Evolutionary conservation across 2,888 invertebrate genomes (phyloP), one percentile per base, ranked within the genome.

Genomic region (Hoplodrina ambigua): DNA sequence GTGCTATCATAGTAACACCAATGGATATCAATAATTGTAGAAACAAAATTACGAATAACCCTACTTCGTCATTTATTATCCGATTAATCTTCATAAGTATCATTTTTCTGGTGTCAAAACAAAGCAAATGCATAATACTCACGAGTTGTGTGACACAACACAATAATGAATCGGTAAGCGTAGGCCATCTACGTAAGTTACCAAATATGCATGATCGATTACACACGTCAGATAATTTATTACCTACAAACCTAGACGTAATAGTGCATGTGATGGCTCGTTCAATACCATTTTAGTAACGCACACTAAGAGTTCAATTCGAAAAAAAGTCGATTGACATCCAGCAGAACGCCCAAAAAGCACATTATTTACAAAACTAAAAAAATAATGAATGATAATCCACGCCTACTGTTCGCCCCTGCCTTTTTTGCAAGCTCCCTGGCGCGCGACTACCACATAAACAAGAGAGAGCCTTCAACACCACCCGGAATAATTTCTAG

Each of bases 401-500:
- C 78, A 70, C 83, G 81, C 87, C 89, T 89, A 89, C 91, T 88
- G 92, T 86, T 79, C 50, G 87, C 90, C 91, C 82, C 91, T 83
- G 85, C 79, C 61, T 87, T 92, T 92, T 92, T 92, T 89, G 83
- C 84, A 65, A 86, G 80, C 87, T 75, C 85, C 93, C 91, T 77
- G 85, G 60, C 68, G 91, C 69, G 90, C 73, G 68, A 64, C 83
- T 62, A 86, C 90, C 89, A 75, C 88, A 87, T 69, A 73, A 85
- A 89, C 87, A 87, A 90, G 88, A 87, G 83, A 89, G 82, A 89
- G 84, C 89, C 89, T 91, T 92, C 91, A 89, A 88, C 91, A 87
- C 90, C 87, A 80, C 80, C 81, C 67, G 69, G 83, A 80, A 85
- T 73, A 75, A 84, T 75, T 63, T 74, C 75, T 68, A 62, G 10